These are phyloP conservation scores for Acropternis orthonyx DNA, from an alignment of 2,797 vertebrate genomes.

Conservation along the genomic window DNA sequence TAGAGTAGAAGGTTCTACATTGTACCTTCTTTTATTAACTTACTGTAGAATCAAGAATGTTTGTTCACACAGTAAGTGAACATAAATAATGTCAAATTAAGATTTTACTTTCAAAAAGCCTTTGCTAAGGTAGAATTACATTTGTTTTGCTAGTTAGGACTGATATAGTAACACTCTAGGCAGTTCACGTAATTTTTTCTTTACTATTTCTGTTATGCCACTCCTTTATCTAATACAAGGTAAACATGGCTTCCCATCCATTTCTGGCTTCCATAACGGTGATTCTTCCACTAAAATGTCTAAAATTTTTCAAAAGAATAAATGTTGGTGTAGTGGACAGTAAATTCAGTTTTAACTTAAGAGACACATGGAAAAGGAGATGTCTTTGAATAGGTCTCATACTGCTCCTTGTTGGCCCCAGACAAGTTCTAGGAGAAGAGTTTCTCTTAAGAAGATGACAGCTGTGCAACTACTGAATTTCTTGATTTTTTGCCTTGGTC, in stretches of 20 bases:
- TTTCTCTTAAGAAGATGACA: not conserved
- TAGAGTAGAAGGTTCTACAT: not conserved
- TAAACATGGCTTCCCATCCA: not conserved
- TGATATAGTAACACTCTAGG: not conserved
- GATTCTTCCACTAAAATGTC: not conserved
- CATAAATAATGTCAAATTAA: not conserved
- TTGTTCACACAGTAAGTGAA: not conserved
- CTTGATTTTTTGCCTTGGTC: not conserved
- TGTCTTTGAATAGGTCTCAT: not conserved
- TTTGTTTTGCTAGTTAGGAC: not conserved
- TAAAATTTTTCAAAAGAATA: not conserved
- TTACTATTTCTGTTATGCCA: not conserved
- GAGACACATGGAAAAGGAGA: not conserved
- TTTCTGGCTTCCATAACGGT: not conserved
- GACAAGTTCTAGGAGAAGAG: not conserved
- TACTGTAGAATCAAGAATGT: not conserved
- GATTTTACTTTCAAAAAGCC: not conserved
- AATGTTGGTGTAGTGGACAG: not conserved
- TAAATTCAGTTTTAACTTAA: not conserved
- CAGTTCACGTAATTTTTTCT: not conserved
- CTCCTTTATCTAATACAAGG: not conserved
- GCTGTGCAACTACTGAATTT: not conserved
- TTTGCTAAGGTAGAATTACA: not conserved
- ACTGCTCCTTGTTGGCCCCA: not conserved
- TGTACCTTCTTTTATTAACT: not conserved